Percentiles rank a stretch among this genome's conserved stretches.
These are phyloP conservation scores for Leptura quadrifasciata DNA, from an alignment of 2,888 invertebrate species.

Conservation along the genomic window DNA sequence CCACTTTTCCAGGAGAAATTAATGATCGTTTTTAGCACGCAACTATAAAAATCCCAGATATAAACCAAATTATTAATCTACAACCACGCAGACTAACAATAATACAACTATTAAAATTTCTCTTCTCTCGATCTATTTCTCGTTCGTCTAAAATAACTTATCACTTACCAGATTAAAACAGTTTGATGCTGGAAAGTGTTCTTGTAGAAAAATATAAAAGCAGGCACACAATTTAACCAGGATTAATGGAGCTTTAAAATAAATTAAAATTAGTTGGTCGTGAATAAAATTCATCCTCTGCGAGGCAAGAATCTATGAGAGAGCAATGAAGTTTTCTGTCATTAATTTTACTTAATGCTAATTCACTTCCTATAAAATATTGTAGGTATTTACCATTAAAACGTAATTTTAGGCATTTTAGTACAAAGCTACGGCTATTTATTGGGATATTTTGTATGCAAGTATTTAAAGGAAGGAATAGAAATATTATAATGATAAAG, in stretches of 20 bases:
- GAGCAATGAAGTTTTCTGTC: not conserved
- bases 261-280: conserved; percentile 1
- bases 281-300: conserved; percentile 4
- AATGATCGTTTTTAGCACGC: not conserved
- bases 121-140: not conserved
- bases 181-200: not conserved
- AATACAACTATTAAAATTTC: not conserved
- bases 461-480: too few relatives aligned
- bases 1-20: too few relatives aligned
- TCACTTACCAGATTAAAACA: not conserved
- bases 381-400: not conserved
- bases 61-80: not conserved
- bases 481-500: too few relatives aligned
- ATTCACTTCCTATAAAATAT: not conserved
- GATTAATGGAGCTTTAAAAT: conserved; percentile 2
- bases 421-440: too few relatives aligned
- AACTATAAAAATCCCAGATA: not conserved
- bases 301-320: not conserved
- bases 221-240: conserved; percentile 7
- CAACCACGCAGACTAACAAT: too few relatives aligned
- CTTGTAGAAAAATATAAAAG: not conserved
- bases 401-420: too few relatives aligned
- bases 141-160: not conserved
- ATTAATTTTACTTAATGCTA: conserved; percentile 1
- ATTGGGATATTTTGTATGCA: too few relatives aligned